Base-by-base conservation (phyloP, 2,113 vertebrate species). In the Ploceus nigricollis region DNA sequence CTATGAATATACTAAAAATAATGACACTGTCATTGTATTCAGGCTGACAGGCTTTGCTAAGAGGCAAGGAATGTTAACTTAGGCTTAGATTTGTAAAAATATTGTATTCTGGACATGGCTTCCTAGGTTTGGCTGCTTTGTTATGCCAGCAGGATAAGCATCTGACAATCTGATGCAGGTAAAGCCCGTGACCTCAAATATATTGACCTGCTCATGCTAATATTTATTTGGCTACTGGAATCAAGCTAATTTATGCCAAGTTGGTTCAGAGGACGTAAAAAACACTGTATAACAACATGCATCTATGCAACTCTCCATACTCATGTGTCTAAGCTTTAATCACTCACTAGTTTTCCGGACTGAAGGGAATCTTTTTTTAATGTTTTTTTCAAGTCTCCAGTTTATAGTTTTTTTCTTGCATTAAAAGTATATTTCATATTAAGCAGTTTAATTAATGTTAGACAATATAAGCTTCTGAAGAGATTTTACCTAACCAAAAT, bases 1-100 rank as follows among this genome's bases (percentile, higher is more conserved):
- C 53, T 77, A 47, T 66, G 68, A 80, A 65, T 65, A 37, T n/a
- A 57, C 50, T 77, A 86, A 92, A 86, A 42, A 25, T 76, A 78
- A 77, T 42, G 30, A 50, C 50, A 25, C 11, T 66, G 50, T 54
- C 57, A n/a, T 50, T 39, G 13, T 69, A 87, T 44, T 79, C 40
- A 76, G 75, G 31, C 11, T 93, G 71, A 90, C 54, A 85, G 40
- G 24, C 11, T 84, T 91, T 75, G 48, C 61, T 87, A 78, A 64
- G 39, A 96, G 73, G 53, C 24, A 93, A 93, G 10, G 14, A 87
- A 85, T 79, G 22, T 18, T 76, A 91, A 68, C 2, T 44, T 68
- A 23, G 30, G 6, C 24, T 64, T 64, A 79, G 7, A 64, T 56
- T 28, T 79, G 33, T 23, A 82, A 90, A 91, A 84, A 79, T 87